Conservation (phyloP, 2,797 vertebrate species). For the Acanthis flammea region DNA sequence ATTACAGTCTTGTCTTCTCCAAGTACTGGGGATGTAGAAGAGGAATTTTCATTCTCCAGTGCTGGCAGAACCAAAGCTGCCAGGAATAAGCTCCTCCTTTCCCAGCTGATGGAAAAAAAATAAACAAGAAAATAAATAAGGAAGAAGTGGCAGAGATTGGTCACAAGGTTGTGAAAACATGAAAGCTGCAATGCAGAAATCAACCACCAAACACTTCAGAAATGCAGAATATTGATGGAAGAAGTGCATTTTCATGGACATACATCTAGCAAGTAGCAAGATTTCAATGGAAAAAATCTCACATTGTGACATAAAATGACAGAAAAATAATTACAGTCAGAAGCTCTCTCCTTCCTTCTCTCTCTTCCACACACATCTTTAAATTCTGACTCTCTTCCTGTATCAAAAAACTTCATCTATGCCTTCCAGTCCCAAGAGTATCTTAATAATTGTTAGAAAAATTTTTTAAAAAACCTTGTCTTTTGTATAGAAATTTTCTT, state of each 20-base stretch:
- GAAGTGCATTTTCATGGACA: not conserved
- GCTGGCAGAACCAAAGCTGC: not conserved
- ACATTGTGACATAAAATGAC: not conserved
- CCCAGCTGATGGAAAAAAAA: not conserved
- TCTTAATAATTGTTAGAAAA: not conserved
- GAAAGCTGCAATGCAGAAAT: not conserved
- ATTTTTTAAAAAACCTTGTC: not conserved
- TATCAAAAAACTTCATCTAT: not conserved
- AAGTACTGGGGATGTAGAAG: not conserved
- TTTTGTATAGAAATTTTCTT: not conserved
- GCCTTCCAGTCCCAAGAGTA: not conserved
- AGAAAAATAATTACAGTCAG: rapidly evolving
- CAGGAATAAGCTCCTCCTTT: rapidly evolving
- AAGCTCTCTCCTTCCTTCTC: not conserved
- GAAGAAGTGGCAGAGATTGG: not conserved
- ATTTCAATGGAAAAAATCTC: not conserved
- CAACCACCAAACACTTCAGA: not conserved
- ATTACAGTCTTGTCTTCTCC: not conserved
- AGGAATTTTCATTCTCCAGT: not conserved
- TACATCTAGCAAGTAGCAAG: not conserved
- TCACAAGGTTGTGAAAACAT: not conserved
- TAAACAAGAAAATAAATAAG: not conserved
- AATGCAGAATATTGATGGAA: not conserved
- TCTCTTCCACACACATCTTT: rapidly evolving
- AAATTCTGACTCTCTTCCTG: not conserved